phyloP scores from a whole-genome alignment of 2,888 invertebrate genomes.

The Bellardia bayeri region DNA sequence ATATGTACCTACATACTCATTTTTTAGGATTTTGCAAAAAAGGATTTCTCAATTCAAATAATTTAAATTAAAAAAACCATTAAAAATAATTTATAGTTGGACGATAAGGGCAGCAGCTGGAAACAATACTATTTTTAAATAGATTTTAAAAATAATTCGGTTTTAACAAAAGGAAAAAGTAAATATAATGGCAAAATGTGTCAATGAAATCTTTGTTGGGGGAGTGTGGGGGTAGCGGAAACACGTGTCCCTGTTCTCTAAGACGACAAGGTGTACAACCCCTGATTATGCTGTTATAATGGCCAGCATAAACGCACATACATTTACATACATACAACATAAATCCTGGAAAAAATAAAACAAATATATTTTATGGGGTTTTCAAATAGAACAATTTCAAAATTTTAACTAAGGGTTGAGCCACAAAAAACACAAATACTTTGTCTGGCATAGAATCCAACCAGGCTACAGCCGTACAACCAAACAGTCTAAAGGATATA shows the following conservation, averaged over 20 bases:
- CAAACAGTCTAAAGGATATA: constrained; percentile 30
- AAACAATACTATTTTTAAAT: constrained; percentile 28
- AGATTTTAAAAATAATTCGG: constrained; percentile 45
- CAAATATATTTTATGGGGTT: constrained; percentile 23
- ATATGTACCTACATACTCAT: background rate
- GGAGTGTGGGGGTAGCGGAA: constrained; percentile 15
- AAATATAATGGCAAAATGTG: constrained; percentile 57
- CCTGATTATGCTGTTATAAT: background rate
- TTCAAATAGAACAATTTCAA: constrained; percentile 49
- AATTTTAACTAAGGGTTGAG: constrained; percentile 48
- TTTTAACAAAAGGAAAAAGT: background rate
- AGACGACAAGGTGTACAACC: background rate
- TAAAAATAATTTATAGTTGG: constrained; percentile 62
- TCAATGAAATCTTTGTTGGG: constrained; percentile 51
- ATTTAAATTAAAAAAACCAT: constrained; percentile 38
- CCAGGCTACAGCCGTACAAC: constrained; percentile 1
- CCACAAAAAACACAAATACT: background rate
- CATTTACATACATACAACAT: background rate
- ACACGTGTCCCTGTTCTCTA: constrained; percentile 55
- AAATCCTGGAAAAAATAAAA: constrained; percentile 12
- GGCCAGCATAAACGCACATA: constrained; percentile 14
- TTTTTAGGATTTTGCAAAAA: background rate
- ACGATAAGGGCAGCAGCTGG: background rate
- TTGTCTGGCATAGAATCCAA: constrained; percentile 16
- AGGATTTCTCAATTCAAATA: background rate